Evolutionary conservation across 92 coral and sea anemone species (phyloP).

Genomic region (Zoanthus sansibaricus): DNA sequence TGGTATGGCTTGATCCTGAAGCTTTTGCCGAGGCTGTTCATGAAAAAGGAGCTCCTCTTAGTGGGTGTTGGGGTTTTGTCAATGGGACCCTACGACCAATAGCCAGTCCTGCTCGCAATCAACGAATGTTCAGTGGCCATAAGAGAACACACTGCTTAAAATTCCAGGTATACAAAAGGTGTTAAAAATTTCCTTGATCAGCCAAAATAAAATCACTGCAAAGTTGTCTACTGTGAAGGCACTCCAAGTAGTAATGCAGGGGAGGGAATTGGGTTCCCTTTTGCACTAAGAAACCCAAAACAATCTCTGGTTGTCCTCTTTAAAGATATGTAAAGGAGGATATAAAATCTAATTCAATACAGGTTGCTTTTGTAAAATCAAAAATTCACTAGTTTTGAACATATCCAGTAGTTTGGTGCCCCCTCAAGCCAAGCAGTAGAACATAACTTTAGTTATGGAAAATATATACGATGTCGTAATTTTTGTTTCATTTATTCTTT

Average conservation of each 20-base stretch:
- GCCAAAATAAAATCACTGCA: conserved; percentile 50
- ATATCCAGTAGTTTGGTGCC: neutral
- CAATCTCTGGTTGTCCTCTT: conserved; percentile 51
- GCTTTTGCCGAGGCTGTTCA: conserved; percentile 49
- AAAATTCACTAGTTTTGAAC: conserved; percentile 50
- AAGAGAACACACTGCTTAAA: conserved; percentile 58
- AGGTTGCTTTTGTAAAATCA: conserved; percentile 55
- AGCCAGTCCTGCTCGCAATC: conserved; percentile 51
- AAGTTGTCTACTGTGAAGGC: conserved; percentile 52
- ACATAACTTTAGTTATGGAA: conserved; percentile 41
- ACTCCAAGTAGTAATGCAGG: conserved; percentile 54
- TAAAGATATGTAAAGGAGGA: conserved; percentile 57
- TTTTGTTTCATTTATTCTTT: conserved; percentile 26
- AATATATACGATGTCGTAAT: conserved; percentile 21
- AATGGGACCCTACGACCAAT: conserved; percentile 61
- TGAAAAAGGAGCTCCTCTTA: conserved; percentile 64
- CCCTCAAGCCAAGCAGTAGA: conserved; percentile 51
- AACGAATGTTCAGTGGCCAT: conserved; percentile 61
- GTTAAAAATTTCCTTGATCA: conserved; percentile 43
- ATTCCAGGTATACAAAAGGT: conserved; percentile 47
- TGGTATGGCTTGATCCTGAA: conserved; percentile 66
- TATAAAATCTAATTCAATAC: conserved; percentile 49
- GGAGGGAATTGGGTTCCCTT: conserved; percentile 47
- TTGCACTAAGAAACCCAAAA: conserved; percentile 48
- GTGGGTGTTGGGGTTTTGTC: conserved; percentile 65